Evolutionary conservation across 2,797 vertebrate species (phyloP), one percentile per base, ranked within the genome.

Genomic region (Aplochiton taeniatus): DNA sequence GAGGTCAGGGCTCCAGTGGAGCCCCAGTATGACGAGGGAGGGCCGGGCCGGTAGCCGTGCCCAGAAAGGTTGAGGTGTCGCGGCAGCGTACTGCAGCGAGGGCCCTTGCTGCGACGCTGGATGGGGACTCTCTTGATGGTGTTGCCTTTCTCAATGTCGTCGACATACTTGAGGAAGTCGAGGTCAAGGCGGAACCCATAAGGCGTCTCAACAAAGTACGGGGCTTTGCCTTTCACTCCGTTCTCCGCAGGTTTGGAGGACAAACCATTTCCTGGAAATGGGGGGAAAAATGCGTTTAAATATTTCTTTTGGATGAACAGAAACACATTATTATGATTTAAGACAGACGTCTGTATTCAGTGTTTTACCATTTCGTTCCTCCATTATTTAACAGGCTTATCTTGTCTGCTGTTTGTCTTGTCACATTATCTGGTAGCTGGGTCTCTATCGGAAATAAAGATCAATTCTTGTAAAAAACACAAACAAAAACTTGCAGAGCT

Each of bases 101-200:
- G 89, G 54, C 93, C 95, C 68, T 95, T 97, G 79, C 90, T 91
- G 68, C 93, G 80, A 44, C 96, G 92, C 66, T 96, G 96, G 80
- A 98, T 93, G 19, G 92, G 93, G 63, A 99, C 88, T 80, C 94
- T 92, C 75, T 92, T 93, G 82, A 99, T 95, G 69, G 96, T 99
- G 87, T 97, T 94, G 43, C 98, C 98, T 77, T 98, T 99, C 84
- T 99, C 98, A 0, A 99, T 99, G 87, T 99, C 98, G 0, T 99
- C 96, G n/a, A 99, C 98, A 0, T 98, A 99, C 67, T 99, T 99
- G 17, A 99, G 90, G 80, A 99, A 99, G 79, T 99, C 98, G 75
- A 99, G 82, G 79, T 99, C 98, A 66, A 99, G 74, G 74, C 90
- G 95, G 72, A 97, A 99, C 55, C 98, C 98, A 0, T 99, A 99